Conservation (phyloP, 1,140 invertebrate genomes). For the Drosophila kepulauana region DNA sequence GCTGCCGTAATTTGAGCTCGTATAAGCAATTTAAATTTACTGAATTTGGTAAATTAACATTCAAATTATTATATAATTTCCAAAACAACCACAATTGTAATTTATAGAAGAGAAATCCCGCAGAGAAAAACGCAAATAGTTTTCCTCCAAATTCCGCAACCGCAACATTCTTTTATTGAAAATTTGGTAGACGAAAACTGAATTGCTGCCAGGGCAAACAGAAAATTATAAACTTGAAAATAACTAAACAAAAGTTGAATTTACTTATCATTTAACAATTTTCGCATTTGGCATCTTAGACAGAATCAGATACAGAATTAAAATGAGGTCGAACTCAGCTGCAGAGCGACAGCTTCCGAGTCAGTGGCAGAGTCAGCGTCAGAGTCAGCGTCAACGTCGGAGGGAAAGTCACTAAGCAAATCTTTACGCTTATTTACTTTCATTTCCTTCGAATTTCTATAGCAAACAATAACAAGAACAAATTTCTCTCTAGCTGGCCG, state of each 20-base stretch:
- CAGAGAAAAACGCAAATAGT: conserved; percentile 9
- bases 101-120: conserved; percentile 4
- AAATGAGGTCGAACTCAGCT: background rate
- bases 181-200: conserved; percentile 3
- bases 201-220: conserved; percentile 11
- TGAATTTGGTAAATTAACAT: conserved; percentile 14
- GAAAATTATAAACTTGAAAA: conserved; percentile 11
- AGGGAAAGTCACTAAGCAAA: conserved; percentile 67
- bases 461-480: conserved; percentile 53
- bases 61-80: conserved; percentile 14
- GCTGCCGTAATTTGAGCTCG: conserved; percentile 4
- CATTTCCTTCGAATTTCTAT: conserved; percentile 67
- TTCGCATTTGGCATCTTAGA: conserved; percentile 30
- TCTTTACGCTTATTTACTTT: conserved; percentile 81
- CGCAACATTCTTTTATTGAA: conserved; percentile 25
- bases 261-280: conserved; percentile 76
- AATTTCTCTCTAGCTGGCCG: conserved; percentile 43
- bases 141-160: conserved; percentile 28
- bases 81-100: conserved; percentile 21
- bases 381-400: conserved; percentile 12
- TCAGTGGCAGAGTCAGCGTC: background rate
- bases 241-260: conserved; percentile 68
- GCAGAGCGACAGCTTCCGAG: background rate
- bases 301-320: background rate
- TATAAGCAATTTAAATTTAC: background rate